Evolutionary conservation across 2,113 vertebrate genomes (phyloP).

Genomic region (Chionis minor): DNA sequence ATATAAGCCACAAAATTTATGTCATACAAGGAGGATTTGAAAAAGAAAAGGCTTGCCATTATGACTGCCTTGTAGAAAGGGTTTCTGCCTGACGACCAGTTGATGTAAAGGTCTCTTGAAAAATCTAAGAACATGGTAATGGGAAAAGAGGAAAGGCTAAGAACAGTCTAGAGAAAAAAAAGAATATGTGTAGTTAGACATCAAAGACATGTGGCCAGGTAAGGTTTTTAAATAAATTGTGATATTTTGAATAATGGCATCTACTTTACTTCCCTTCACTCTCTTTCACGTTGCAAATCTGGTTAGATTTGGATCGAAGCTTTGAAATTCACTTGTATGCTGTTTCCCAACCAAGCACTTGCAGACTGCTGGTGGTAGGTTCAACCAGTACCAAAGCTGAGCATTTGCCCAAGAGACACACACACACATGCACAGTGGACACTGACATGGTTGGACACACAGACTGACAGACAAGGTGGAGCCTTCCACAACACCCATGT

Average conservation of each 20-base stretch:
- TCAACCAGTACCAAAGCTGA: neutral
- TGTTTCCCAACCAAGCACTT: neutral
- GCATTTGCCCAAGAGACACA: neutral
- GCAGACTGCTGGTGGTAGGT: neutral
- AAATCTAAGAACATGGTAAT: neutral
- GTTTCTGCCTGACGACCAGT: neutral
- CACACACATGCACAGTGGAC: accelerated
- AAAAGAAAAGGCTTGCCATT: neutral
- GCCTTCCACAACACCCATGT: neutral
- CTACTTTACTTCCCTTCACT: neutral
- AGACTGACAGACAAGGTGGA: neutral
- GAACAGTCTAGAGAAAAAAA: neutral
- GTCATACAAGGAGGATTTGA: neutral
- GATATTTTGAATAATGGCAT: neutral
- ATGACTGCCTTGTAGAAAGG: neutral
- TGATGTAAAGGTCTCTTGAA: neutral
- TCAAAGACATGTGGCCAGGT: neutral
- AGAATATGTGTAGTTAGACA: neutral
- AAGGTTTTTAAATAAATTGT: neutral
- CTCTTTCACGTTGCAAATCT: neutral
- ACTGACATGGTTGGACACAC: accelerated
- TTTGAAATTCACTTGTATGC: neutral
- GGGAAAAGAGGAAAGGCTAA: neutral
- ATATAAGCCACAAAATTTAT: neutral
- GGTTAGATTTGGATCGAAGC: neutral